These are phyloP conservation scores for Chitala chitala DNA, from an alignment of 2,113 vertebrate species.

Conservation along the genomic window DNA sequence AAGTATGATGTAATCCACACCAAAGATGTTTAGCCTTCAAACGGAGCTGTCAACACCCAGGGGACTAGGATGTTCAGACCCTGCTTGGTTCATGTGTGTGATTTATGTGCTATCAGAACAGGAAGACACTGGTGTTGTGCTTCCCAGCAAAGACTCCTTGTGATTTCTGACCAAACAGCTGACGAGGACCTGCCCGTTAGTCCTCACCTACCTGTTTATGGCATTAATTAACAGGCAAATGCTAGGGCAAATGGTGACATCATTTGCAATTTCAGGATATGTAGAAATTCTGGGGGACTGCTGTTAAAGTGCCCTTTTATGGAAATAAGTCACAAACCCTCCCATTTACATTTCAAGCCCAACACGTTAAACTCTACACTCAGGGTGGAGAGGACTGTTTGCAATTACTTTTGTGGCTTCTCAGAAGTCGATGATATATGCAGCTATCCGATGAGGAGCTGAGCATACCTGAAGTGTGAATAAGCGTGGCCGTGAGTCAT, in stretches of 20 bases:
- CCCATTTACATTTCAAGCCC: neutral
- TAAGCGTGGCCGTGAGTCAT: neutral
- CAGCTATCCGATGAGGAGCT: neutral
- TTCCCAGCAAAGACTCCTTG: neutral
- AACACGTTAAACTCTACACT: neutral
- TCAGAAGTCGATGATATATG: neutral
- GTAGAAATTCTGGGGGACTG: slow-evolving; percentile 20
- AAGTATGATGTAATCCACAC: neutral
- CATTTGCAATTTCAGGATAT: slow-evolving; percentile 27
- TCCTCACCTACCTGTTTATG: slow-evolving; percentile 49
- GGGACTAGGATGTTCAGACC: neutral
- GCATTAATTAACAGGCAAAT: slow-evolving; percentile 59
- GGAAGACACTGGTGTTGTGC: neutral
- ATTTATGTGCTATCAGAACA: slow-evolving; percentile 14
- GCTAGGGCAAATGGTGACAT: slow-evolving; percentile 38
- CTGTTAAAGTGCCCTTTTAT: slow-evolving; percentile 29
- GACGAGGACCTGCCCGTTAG: slow-evolving; percentile 31
- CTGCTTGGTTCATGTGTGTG: neutral
- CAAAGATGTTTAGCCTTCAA: neutral
- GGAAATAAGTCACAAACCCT: slow-evolving; percentile 18
- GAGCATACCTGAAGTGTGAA: neutral
- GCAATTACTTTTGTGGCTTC: slow-evolving; percentile 3
- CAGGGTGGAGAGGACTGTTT: slow-evolving; percentile 3
- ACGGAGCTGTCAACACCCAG: neutral
- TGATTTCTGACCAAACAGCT: neutral